Conservation (phyloP, 2,888 invertebrate species). For the Troglohyphantes excavatus region DNA sequence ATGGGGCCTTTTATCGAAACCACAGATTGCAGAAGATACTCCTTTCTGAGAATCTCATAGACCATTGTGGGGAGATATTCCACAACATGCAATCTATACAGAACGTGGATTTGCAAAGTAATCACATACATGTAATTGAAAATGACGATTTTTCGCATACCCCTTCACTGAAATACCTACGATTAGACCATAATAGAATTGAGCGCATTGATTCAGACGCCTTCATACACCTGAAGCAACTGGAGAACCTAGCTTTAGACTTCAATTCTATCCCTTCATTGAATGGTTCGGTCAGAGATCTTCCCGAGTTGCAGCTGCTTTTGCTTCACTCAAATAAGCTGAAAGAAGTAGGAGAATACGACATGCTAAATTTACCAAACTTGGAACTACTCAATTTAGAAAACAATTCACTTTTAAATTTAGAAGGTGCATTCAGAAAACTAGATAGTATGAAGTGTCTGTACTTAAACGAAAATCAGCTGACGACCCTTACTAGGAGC, state of each 20-base stretch:
- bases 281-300: constrained; percentile 20
- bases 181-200: constrained; percentile 6
- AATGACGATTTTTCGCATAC: not conserved
- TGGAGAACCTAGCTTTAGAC: not conserved
- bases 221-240: not conserved
- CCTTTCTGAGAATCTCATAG: constrained; percentile 20
- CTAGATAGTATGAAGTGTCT: not conserved
- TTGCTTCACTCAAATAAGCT: not conserved
- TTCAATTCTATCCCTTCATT: not conserved
- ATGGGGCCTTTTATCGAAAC: not conserved
- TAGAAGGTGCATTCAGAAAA: constrained; percentile 34
- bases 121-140: not conserved
- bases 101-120: not conserved
- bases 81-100: not conserved
- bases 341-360: not conserved
- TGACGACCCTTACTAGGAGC: constrained; percentile 39
- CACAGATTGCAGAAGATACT: not conserved
- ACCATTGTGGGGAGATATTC: not conserved
- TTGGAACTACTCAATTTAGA: constrained; percentile 9
- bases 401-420: not conserved
- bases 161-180: not conserved
- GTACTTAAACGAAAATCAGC: not conserved
- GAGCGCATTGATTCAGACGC: constrained; percentile 13
- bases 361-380: not conserved
- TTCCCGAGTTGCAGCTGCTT: not conserved